A percentile compares a stretch with the other conserved stretches of the same genome.
These are phyloP conservation scores for Brachirus orientalis DNA, from an alignment of 2,113 vertebrate genomes.

Conservation along the genomic window DNA sequence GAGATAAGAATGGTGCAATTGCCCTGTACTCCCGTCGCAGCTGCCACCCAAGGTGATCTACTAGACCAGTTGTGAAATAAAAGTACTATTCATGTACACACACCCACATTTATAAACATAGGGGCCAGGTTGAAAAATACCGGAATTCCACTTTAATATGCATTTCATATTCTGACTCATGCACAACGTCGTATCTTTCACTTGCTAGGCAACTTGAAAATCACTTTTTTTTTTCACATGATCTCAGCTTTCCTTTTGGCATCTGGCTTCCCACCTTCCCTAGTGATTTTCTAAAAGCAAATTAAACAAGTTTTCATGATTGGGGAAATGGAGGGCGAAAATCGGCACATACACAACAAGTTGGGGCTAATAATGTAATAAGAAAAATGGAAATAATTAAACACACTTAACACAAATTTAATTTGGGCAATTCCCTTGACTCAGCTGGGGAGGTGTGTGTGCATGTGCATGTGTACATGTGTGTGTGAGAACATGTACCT, in stretches of 20 bases:
- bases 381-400: constrained; percentile 76
- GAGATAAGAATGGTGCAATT: no score
- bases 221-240: constrained; percentile 3
- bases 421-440: constrained; percentile 73
- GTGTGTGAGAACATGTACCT: constrained; percentile 11
- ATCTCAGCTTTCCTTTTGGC: constrained; percentile 27
- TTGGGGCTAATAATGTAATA: constrained; percentile 48
- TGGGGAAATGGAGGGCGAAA: constrained; percentile 26
- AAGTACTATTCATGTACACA: no score
- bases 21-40: no score
- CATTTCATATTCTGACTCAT: constrained; percentile 28
- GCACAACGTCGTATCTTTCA: constrained; percentile 25
- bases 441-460: constrained; percentile 38
- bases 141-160: constrained; percentile 30
- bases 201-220: constrained; percentile 27
- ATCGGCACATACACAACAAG: constrained; percentile 32
- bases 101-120: no score
- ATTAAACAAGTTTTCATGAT: constrained; percentile 63
- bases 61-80: no score
- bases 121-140: no score
- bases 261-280: constrained; percentile 24
- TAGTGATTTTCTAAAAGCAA: constrained; percentile 50
- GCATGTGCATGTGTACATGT: constrained; percentile 8
- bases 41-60: no score
- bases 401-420: constrained; percentile 75